These are phyloP conservation scores for Chaenogobius annularis DNA, from an alignment of 2,113 vertebrate genomes.

Conservation along the genomic window DNA sequence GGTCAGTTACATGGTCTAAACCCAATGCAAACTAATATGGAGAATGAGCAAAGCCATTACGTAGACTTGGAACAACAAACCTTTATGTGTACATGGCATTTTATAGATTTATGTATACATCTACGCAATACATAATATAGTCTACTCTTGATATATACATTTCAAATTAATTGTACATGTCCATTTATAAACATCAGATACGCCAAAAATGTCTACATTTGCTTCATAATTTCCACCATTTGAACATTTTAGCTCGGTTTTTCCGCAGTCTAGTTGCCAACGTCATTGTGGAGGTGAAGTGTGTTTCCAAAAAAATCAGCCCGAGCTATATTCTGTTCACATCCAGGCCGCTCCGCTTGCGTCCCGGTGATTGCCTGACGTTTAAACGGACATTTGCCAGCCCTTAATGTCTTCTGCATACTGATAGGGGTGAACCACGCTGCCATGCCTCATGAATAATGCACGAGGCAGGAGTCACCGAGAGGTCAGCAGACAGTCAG, in stretches of 20 bases:
- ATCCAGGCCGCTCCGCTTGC: not conserved
- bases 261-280: not conserved
- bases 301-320: not conserved
- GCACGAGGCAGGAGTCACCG: conserved; percentile 86
- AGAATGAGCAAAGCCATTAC: not conserved
- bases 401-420: conserved; percentile 88
- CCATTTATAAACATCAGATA: no score
- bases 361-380: conserved; percentile 55
- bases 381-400: conserved; percentile 89
- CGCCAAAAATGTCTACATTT: not conserved
- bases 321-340: conserved; percentile 1
- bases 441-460: conserved; percentile 93
- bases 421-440: conserved; percentile 86
- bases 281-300: not conserved
- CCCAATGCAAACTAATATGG: not conserved
- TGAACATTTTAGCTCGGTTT: not conserved
- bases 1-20: not conserved
- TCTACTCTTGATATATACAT: no score
- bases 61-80: not conserved
- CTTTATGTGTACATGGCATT: not conserved
- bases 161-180: no score
- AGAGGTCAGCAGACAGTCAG: conserved; percentile 91
- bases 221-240: not conserved
- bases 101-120: not conserved
- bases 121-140: no score